Conservation (phyloP, 2,113 vertebrate species). For the Sitta europaea region DNA sequence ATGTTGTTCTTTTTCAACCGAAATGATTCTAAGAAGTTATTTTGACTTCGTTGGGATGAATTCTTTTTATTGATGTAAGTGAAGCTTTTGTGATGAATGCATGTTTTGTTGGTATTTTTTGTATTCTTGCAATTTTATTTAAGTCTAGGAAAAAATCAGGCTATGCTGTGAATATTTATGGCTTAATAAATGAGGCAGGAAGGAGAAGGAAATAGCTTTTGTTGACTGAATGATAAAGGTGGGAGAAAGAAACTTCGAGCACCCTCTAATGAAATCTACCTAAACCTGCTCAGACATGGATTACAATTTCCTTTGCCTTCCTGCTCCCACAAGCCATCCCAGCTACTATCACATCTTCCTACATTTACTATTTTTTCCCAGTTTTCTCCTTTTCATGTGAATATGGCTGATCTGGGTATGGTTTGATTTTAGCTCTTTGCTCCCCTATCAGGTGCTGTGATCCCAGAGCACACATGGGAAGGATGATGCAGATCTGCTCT, state of each 20-base stretch:
- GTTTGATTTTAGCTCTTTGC: neutral
- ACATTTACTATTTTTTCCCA: neutral
- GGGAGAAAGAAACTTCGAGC: neutral
- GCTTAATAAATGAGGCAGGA: neutral
- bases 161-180: neutral
- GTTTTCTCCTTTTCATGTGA: neutral
- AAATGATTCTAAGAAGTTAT: neutral
- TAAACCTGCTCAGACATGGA: neutral
- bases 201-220: neutral
- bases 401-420: neutral
- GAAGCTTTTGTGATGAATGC: neutral
- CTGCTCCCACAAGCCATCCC: rapidly evolving
- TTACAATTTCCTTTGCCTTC: neutral
- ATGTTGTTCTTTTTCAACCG: neutral
- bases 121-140: neutral
- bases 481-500: neutral
- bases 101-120: neutral
- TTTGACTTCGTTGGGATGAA: neutral
- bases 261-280: neutral
- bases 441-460: neutral
- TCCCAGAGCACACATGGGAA: rapidly evolving
- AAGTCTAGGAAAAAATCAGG: neutral
- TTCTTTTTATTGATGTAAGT: neutral
- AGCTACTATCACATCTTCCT: neutral
- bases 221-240: neutral